These are phyloP conservation scores for Threskiornis aethiopicus DNA, from an alignment of 2,797 vertebrate species.

Conservation along the genomic window DNA sequence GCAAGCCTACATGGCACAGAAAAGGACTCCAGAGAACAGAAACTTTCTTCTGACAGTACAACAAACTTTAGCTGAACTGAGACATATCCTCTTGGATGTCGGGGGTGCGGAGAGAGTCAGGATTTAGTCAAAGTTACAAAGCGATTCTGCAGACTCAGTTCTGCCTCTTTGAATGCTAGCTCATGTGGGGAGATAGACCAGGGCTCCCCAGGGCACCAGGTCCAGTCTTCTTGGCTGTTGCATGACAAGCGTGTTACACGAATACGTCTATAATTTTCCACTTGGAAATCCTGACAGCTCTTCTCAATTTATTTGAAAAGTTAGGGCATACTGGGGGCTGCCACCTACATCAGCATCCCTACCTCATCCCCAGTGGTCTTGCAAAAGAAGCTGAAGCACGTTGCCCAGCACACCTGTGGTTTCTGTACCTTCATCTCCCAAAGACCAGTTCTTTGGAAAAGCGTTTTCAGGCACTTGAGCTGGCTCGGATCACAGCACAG, in stretches of 20 bases:
- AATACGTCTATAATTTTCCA: not conserved
- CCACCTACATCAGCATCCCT: not conserved
- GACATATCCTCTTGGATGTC: not conserved
- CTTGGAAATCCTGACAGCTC: not conserved
- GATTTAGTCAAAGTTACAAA: not conserved
- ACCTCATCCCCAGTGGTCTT: not conserved
- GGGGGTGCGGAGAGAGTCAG: too few species aligned
- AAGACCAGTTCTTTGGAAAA: not conserved
- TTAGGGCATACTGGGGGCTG: not conserved
- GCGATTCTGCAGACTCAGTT: not conserved
- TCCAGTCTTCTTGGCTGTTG: not conserved
- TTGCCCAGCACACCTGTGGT: not conserved
- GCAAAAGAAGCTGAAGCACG: not conserved
- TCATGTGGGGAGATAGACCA: not conserved
- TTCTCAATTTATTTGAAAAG: not conserved
- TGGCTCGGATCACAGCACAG: not conserved
- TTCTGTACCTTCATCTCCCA: not conserved
- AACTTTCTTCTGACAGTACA: not conserved
- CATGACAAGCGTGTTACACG: accelerated
- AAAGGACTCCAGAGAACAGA: not conserved
- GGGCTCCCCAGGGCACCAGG: not conserved
- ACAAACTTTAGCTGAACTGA: not conserved
- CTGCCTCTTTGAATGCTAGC: not conserved
- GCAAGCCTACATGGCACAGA: not conserved
- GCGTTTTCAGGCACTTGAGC: not conserved